Conservation (phyloP, 2,888 invertebrate species). For the Clepsis dumicolana region DNA sequence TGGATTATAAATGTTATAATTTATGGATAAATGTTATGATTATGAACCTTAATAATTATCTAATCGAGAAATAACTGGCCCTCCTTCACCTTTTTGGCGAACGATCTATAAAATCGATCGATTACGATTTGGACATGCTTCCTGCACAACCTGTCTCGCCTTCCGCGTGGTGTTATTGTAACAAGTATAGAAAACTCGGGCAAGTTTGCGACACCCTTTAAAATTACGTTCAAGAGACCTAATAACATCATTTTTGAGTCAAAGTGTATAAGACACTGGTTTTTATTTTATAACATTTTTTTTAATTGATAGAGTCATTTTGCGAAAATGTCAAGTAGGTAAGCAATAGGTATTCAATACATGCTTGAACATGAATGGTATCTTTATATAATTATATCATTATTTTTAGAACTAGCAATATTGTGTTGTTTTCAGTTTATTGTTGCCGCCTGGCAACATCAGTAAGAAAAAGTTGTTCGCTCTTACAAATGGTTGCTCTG, state of each 20-base stretch:
- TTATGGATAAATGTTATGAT: constrained; percentile 5
- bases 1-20: constrained; percentile 8
- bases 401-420: too few relatives aligned
- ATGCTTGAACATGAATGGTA: too few relatives aligned
- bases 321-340: too few relatives aligned
- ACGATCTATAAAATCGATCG: constrained; percentile 18
- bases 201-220: constrained; percentile 16
- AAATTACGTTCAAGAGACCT: background rate
- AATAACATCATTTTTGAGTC: background rate
- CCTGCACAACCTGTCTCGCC: constrained; percentile 32
- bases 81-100: constrained; percentile 35
- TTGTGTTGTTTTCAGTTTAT: too few relatives aligned
- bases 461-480: too few relatives aligned
- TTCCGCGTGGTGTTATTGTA: constrained; percentile 9
- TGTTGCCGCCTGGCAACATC: too few relatives aligned
- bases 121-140: constrained; percentile 24
- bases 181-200: background rate
- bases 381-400: too few relatives aligned
- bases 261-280: too few relatives aligned
- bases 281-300: too few relatives aligned
- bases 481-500: too few relatives aligned
- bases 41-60: constrained; percentile 12
- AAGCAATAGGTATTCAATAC: too few relatives aligned
- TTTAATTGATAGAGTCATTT: too few relatives aligned
- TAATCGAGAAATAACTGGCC: constrained; percentile 6